These are phyloP conservation scores for Nematolebias whitei DNA, from an alignment of 2,113 vertebrate species.

Conservation along the genomic window DNA sequence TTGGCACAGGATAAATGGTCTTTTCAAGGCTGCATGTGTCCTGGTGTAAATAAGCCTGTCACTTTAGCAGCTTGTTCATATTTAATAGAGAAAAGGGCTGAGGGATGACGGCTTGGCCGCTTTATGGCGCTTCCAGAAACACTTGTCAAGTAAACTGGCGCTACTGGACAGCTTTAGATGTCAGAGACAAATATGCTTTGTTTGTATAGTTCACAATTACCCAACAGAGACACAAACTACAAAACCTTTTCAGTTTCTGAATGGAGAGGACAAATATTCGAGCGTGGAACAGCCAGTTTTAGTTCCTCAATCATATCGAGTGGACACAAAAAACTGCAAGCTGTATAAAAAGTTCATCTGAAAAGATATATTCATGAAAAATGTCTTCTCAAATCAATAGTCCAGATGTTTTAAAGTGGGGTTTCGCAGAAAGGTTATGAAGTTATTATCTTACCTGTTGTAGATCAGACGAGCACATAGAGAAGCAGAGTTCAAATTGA, in stretches of 20 bases:
- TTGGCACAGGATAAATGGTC: constrained; percentile 57
- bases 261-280: background rate
- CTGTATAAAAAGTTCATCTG: no score
- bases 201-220: constrained; percentile 59
- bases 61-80: constrained; percentile 56
- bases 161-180: constrained; percentile 44
- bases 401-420: no score
- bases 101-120: constrained; percentile 43
- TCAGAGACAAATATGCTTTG: constrained; percentile 51
- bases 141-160: constrained; percentile 64
- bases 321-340: background rate
- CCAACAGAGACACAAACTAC: constrained; percentile 39
- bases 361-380: background rate
- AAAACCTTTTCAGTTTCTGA: constrained; percentile 15
- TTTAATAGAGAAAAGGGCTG: constrained; percentile 48
- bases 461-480: no score
- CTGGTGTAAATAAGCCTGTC: constrained; percentile 72
- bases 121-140: constrained; percentile 62
- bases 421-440: no score
- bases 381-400: no score
- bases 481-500: no score
- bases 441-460: no score
- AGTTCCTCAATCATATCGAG: background rate
- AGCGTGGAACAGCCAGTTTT: constrained; percentile 1
- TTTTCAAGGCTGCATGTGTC: constrained; percentile 53